Base-by-base conservation (phyloP, 2,113 vertebrate genomes). In the Oceanodroma tethys region DNA sequence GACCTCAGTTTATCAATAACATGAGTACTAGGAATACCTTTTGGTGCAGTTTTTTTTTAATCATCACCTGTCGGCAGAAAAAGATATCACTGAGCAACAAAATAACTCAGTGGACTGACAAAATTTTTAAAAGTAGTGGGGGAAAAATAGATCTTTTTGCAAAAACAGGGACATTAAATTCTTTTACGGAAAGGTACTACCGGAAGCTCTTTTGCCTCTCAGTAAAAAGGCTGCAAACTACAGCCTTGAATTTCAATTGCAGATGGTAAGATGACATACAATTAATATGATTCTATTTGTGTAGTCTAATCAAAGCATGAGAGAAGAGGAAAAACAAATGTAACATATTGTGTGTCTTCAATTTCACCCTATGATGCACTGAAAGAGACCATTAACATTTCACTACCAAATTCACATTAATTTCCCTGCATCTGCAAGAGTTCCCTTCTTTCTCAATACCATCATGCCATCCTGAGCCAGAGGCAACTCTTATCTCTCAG, bases 221-320 rank as follows among this genome's bases (percentile, higher is more conserved):
- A 86, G 40, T 88, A 87, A 95, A 95, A 94, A 88, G 16, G 7
- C 66, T 86, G 50, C 55, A 93, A 90, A 72, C 53, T 80, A 62
- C 25, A 90, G 62, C 50, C 82, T 43, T 86, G 71, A 83, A 90
- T 88, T 95, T 93, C 72, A 93, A 81, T 81, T 92, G 81, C 78
- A 92, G 81, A 53, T 20, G 3, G 50, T 47, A 92, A 67, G 43
- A 91, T 65, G 60, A 55, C 93, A 94, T 72, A 85, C 60, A 87
- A 91, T 79, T 95, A 92, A 91, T 91, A 81, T 21, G 63, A 75
- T 81, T 75, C 56, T 73, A 93, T 95, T 94, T 95, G 88, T 62
- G 56, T 56, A 91, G 43, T n/a, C 83, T 89, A 95, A 94, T 88
- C 91, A 97, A 93, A 89, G 76, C 43, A 72, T 3, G 11, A 75